Conservation (phyloP, 2,113 vertebrate genomes). For the Callocephalon fimbriatum region DNA sequence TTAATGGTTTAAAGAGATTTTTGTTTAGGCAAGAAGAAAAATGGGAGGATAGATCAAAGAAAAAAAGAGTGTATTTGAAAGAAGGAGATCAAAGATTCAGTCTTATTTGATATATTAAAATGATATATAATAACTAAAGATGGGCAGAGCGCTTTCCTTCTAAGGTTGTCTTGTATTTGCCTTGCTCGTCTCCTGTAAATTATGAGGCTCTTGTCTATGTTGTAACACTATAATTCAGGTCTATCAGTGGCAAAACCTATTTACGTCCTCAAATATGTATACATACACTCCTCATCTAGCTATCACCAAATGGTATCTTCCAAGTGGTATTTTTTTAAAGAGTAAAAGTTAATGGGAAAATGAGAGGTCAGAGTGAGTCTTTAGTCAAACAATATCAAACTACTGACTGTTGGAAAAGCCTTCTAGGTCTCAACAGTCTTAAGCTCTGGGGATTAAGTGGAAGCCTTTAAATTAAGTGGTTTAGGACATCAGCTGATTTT, state of each 20-base stretch:
- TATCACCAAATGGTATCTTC: not conserved
- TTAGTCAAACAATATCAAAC: not conserved
- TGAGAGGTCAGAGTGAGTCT: not conserved
- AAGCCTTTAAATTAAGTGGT: not conserved
- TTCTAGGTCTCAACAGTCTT: not conserved
- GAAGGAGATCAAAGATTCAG: not conserved
- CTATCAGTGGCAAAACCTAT: not conserved
- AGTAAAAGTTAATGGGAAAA: not conserved
- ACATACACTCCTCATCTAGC: not conserved
- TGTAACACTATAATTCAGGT: not conserved
- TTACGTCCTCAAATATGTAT: not conserved
- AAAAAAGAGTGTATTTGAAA: not conserved
- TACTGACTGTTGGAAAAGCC: not conserved
- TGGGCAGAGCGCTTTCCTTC: not conserved
- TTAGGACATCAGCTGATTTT: not conserved
- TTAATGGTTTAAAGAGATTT: not conserved
- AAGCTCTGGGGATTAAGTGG: not conserved
- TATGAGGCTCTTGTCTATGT: not conserved
- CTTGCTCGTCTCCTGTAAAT: conserved; percentile 6
- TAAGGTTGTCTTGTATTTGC: not conserved
- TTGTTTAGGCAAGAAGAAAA: not conserved
- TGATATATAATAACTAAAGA: not conserved
- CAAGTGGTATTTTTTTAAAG: not conserved
- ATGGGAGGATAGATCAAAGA: not conserved
- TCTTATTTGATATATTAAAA: not conserved